Base-by-base conservation (phyloP, 2,797 vertebrate genomes). In the Tarsius wallacei region DNA sequence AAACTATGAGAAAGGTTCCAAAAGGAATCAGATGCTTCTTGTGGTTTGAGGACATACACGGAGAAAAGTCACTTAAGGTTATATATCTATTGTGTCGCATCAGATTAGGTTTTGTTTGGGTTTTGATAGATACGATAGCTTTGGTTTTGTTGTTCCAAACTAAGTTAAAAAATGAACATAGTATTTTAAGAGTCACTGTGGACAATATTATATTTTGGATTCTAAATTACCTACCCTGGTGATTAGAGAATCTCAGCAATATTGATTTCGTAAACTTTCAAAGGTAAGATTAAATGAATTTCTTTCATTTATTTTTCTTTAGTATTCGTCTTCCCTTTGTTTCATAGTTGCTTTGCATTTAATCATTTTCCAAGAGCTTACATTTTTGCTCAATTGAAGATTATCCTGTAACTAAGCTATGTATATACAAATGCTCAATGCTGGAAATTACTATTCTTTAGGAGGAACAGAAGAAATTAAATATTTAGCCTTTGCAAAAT, bases 81-180 rank as follows among this genome's bases (percentile, higher is more conserved):
- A 4, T 47, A 3, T 86, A 57, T 91, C 28, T 89, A 8, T 7
- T 64, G 61, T 86, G 59, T 16, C 71, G 73, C 2, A 42, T 89
- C 61, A 93, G 31, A 59, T 91, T 86, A 90, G n/a, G 21, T 73
- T 88, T 61, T 17, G 22, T 83, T 93, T 90, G 70, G n/a, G 1
- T 91, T 88, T 96, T 80, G 68, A 61, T 22, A 73, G 68, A 49
- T 22, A 61, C 47, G 28, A 13, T 61, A 31, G 5, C 28, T 80
- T 74, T 87, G 57, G 24, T 78, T 94, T 93, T 81, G 17, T 47
- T 89, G 96, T 80, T 7, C 5, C 68, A 93, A 90, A 73, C 77
- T 83, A 76, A 89, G 13, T 92, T 76, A 36, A 81, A 80, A 2
- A 92, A 92, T 55, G 19, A 7, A 77, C 16, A 84, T 78, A 76